Percentiles rank a stretch among this genome's conserved stretches.
Evolutionary conservation across 2,113 vertebrate species (phyloP).

Genomic region (Astatotilapia flaviijosephi): DNA sequence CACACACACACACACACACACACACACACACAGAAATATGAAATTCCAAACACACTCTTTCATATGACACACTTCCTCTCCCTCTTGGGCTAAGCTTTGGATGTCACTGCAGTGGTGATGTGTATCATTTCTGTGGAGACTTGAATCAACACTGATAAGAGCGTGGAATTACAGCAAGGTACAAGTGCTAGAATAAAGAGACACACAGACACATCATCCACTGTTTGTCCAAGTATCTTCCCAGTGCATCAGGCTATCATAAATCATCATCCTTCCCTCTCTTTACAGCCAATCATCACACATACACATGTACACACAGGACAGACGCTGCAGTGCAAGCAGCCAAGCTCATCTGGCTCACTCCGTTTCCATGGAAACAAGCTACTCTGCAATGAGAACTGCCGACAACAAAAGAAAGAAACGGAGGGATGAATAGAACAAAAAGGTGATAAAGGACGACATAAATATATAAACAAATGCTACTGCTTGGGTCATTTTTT

Average conservation of each 20-base stretch:
- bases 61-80: background rate
- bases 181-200: background rate
- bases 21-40: background rate
- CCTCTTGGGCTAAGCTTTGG: background rate
- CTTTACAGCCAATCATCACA: background rate
- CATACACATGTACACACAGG: background rate
- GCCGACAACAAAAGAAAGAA: slow-evolving; percentile 44
- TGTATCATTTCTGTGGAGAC: background rate
- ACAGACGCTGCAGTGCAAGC: slow-evolving; percentile 30
- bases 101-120: background rate
- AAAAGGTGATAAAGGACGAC: background rate
- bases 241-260: slow-evolving; percentile 24
- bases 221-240: slow-evolving; percentile 1
- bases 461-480: background rate
- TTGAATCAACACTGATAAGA: background rate
- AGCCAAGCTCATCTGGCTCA: slow-evolving; percentile 40
- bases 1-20: background rate
- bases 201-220: background rate
- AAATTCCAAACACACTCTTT: background rate
- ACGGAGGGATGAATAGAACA: background rate
- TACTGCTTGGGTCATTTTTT: background rate
- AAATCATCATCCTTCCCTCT: slow-evolving; percentile 29
- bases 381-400: slow-evolving; percentile 32
- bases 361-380: slow-evolving; percentile 70
- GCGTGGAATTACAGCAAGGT: background rate